Evolutionary conservation across 2,888 invertebrate species (phyloP).

Genomic region (Orchesella flavescens): DNA sequence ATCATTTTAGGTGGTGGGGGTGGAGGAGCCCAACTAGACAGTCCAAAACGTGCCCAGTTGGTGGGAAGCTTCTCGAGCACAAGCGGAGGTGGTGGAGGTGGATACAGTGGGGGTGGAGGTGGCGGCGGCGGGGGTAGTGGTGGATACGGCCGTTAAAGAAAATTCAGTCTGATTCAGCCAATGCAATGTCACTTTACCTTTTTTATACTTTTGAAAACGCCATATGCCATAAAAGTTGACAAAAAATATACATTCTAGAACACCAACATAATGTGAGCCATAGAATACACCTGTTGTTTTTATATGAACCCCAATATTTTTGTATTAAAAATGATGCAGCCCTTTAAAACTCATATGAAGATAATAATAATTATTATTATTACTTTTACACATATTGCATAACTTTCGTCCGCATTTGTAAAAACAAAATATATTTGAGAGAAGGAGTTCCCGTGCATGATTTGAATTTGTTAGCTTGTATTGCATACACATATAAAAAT

Average conservation of each 20-base stretch:
- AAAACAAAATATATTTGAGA: too few relatives aligned
- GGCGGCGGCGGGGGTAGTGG: constrained; percentile 38
- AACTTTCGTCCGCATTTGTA: too few relatives aligned
- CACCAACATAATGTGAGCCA: background rate
- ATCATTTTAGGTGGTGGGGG: constrained; percentile 46
- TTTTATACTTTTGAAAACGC: background rate
- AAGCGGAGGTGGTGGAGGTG: constrained; percentile 62
- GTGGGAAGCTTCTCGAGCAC: constrained; percentile 58
- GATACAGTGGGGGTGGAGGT: constrained; percentile 9
- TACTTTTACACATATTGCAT: too few relatives aligned
- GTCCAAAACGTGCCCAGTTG: constrained; percentile 47
- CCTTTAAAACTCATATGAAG: background rate
- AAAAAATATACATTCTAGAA: background rate
- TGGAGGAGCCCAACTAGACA: constrained; percentile 50
- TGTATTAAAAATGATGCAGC: constrained; percentile 9
- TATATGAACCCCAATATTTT: background rate
- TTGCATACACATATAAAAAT: too few relatives aligned
- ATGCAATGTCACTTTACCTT: too few relatives aligned
- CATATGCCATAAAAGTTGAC: background rate
- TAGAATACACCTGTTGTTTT: background rate
- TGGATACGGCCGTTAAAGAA: constrained; percentile 43
- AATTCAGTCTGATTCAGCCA: background rate
- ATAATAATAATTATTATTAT: too few relatives aligned
- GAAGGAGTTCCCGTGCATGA: too few relatives aligned
- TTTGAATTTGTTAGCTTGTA: too few relatives aligned